Conservation (phyloP, 2,888 invertebrate species). For the Cancer borealis region DNA sequence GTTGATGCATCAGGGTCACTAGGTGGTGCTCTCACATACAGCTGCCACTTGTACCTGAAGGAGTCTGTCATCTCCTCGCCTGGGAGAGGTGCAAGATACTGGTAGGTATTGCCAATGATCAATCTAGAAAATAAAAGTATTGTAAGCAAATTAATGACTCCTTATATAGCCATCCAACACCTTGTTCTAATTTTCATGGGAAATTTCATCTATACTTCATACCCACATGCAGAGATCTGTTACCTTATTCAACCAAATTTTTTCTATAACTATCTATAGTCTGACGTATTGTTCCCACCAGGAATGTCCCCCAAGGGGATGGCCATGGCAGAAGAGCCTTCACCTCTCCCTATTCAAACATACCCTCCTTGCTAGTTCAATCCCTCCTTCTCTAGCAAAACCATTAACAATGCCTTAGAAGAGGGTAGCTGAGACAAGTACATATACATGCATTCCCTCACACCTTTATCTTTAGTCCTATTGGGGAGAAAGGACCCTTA, state of each 20-base stretch:
- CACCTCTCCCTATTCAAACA: too few species aligned
- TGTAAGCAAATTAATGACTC: neutral
- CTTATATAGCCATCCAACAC: neutral
- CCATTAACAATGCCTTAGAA: too few species aligned
- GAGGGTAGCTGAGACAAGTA: too few species aligned
- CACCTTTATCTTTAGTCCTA: too few species aligned
- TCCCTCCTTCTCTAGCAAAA: too few species aligned
- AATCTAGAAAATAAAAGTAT: slow-evolving; percentile 46
- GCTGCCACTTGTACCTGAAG: slow-evolving; percentile 70
- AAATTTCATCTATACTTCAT: neutral
- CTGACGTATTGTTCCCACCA: too few species aligned
- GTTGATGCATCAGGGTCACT: slow-evolving; percentile 46
- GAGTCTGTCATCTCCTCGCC: slow-evolving; percentile 45
- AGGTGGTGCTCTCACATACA: slow-evolving; percentile 66
- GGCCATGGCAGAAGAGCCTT: too few species aligned
- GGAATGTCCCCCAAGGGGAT: too few species aligned
- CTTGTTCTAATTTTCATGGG: neutral
- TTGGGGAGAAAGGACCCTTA: too few species aligned
- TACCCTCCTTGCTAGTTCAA: too few species aligned
- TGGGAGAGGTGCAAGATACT: slow-evolving; percentile 59
- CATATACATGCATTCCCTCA: too few species aligned
- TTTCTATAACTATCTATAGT: neutral
- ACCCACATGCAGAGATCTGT: neutral
- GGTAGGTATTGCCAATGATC: slow-evolving; percentile 72
- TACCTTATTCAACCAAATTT: neutral